Base-by-base conservation (phyloP, 92 coral and sea anemone species). In the Bergia sp. region DNA sequence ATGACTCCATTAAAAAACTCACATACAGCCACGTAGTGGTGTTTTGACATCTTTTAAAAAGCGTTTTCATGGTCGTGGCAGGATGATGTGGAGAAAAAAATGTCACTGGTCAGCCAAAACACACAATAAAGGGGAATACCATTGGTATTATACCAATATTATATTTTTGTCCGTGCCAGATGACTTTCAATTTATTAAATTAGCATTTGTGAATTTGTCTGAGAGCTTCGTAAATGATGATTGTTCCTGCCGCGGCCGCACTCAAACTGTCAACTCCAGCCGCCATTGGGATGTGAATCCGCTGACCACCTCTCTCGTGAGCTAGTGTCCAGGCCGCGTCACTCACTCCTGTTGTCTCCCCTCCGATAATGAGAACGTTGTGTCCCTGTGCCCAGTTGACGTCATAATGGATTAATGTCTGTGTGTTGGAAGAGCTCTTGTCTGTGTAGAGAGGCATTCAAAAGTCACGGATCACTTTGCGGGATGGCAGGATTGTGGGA, bases 281-380 rank as follows among this genome's bases (percentile, higher is more conserved):
- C 42, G 88, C 90, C 94, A 93, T 92, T n/a, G 97, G 95, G 21
- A 94, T 91, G 49, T 77, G 80, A 73, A 94, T 91, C 41, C 82
- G 20, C 61, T 93, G 88, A 39, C 91, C 94, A 3, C 53, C 41
- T 29, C 81, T 43, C 53, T 89, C 82, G 47, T 20, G 2, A 13
- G 92, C 92, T 37, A 94, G 71, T 10, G 36, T 9, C 86, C 84
- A 88, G 2, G 91, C 91, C 61, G 82, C 89, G 3, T 82, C 90
- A 71, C 97, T 92, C 23, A 89, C 82, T 13, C 97, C 97, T n/a
- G 97, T 86, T 64, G 97, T 91, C 85, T 94, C 97, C 64, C 95
- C 94, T 7, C 97, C 97, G 65, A 94, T 86, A 3, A 94, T 72
- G 2, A 94, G 89, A 61, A 90, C 95, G 88, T 90, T 94, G 90